These are phyloP conservation scores for Listrodromus nycthemerus DNA, from an alignment of 2,888 invertebrate genomes.

Conservation along the genomic window DNA sequence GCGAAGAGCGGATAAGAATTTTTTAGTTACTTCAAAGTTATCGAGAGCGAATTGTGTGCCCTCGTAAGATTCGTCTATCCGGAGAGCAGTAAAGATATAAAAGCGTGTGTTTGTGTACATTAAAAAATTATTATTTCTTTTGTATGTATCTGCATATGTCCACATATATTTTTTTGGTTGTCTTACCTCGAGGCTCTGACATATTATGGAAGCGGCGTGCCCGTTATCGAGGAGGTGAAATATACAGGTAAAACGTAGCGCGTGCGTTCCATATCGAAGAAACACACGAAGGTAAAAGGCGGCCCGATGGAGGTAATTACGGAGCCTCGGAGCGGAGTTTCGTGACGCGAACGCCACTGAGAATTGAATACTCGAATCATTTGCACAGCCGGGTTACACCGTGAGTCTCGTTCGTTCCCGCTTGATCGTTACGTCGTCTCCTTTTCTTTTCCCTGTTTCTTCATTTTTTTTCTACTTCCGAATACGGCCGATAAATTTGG, in stretches of 20 bases:
- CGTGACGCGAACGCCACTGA: slow-evolving; percentile 39
- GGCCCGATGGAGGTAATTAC: slow-evolving; percentile 57
- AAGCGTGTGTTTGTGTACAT: neutral
- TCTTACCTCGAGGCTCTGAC: slow-evolving; percentile 23
- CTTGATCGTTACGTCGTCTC: slow-evolving; percentile 10
- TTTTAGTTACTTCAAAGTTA: neutral
- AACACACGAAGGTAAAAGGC: slow-evolving; percentile 44
- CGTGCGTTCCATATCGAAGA: slow-evolving; percentile 38
- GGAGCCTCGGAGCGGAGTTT: slow-evolving; percentile 19
- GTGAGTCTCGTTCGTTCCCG: slow-evolving; percentile 54
- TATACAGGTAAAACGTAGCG: slow-evolving; percentile 31
- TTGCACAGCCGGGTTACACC: slow-evolving; percentile 78
- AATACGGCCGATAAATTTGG: neutral
- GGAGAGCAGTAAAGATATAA: slow-evolving; percentile 6
- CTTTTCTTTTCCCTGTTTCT: slow-evolving; percentile 28
- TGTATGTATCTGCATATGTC: neutral
- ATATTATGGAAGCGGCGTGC: slow-evolving; percentile 13
- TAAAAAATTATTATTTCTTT: neutral
- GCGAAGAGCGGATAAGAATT: slow-evolving; percentile 13
- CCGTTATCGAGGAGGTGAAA: slow-evolving; percentile 28
- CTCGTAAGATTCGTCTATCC: slow-evolving; percentile 5
- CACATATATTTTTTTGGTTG: neutral
- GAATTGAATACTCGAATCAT: slow-evolving; percentile 78
- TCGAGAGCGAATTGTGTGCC: slow-evolving; percentile 5
- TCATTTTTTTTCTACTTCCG: neutral